These are phyloP conservation scores for Parotia lawesii DNA, from an alignment of 2,113 vertebrate species.

Conservation along the genomic window DNA sequence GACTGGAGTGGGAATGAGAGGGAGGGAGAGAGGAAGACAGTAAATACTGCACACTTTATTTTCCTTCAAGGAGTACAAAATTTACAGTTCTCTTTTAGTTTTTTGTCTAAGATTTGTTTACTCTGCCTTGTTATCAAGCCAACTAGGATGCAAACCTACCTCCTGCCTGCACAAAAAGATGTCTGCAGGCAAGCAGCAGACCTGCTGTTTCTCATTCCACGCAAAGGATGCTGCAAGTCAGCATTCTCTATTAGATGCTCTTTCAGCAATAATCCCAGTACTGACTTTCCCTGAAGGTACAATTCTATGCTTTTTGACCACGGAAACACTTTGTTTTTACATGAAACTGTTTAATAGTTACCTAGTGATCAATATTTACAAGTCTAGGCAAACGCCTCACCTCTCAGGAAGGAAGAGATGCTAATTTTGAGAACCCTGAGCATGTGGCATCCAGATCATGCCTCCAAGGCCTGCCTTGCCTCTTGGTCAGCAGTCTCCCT, in stretches of 20 bases:
- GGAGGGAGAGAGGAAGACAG: background rate
- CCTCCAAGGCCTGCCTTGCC: background rate
- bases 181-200: background rate
- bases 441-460: background rate
- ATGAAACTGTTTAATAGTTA: background rate
- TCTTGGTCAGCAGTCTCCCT: background rate
- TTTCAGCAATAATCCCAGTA: background rate
- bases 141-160: background rate
- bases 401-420: background rate
- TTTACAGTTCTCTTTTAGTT: background rate
- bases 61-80: constrained; percentile 9
- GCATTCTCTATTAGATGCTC: background rate
- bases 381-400: background rate
- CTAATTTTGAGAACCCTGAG: background rate
- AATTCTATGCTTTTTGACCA: background rate
- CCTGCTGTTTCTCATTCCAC: constrained; percentile 7
- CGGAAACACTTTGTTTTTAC: background rate
- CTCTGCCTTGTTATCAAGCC: background rate
- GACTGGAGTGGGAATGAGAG: background rate
- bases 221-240: constrained; percentile 19
- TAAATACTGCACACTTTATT: constrained; percentile 11
- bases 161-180: background rate
- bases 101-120: background rate
- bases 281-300: background rate
- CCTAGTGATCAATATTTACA: background rate